Percentiles rank a stretch among this genome's conserved stretches.
Conservation (phyloP, 2,888 invertebrate species). For the Anoncus sp. region DNA sequence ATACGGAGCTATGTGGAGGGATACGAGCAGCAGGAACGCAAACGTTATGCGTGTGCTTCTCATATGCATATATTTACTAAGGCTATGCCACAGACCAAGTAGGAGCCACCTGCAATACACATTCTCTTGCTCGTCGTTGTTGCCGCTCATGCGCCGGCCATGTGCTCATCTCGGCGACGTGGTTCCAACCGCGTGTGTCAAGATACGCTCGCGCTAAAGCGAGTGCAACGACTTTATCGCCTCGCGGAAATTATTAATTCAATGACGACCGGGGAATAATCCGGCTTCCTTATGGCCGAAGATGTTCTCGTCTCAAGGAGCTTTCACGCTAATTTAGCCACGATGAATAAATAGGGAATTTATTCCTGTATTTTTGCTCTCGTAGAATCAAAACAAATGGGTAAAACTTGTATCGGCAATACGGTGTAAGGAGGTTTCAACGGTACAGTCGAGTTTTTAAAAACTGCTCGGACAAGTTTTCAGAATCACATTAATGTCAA, state of each 20-base stretch:
- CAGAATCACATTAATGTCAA: no score
- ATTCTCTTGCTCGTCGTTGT: constrained; percentile 27
- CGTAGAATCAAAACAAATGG: constrained; percentile 15
- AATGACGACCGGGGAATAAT: constrained; percentile 69
- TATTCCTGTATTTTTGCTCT: neutral
- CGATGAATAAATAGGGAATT: constrained; percentile 39
- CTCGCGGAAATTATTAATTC: constrained; percentile 77
- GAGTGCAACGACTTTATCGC: constrained; percentile 67
- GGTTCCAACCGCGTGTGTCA: constrained; percentile 24
- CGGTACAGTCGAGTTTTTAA: neutral
- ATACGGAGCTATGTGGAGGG: neutral
- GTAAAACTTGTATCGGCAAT: neutral
- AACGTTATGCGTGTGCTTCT: constrained; percentile 39
- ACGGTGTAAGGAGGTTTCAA: neutral
- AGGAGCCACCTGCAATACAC: constrained; percentile 24
- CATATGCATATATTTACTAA: constrained; percentile 63
- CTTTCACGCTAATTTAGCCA: constrained; percentile 41
- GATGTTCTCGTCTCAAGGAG: constrained; percentile 39
- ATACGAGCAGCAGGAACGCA: constrained; percentile 9
- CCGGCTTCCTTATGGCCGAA: constrained; percentile 67
- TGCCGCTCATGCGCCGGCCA: constrained; percentile 10
- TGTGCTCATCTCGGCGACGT: constrained; percentile 19
- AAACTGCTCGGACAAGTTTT: no score
- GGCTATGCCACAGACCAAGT: constrained; percentile 36
- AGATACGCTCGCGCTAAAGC: constrained; percentile 19